Conservation (phyloP, 2,888 invertebrate species). For the Dynastes maya region DNA sequence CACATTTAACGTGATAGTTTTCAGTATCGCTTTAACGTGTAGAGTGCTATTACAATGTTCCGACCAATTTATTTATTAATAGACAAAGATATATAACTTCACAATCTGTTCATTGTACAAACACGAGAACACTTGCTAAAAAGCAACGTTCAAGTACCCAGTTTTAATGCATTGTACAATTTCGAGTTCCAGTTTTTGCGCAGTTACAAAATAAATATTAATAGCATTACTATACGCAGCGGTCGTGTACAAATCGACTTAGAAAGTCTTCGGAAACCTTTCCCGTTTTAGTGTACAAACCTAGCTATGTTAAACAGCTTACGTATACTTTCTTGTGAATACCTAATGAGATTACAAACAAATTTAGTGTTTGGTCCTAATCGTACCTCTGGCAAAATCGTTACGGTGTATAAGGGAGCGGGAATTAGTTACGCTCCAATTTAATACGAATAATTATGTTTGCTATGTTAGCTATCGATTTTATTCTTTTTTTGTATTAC, state of each 20-base stretch:
- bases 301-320: conserved; percentile 36
- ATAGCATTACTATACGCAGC: conserved; percentile 23
- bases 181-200: background rate
- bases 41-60: too few species aligned
- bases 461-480: background rate
- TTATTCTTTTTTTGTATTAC: background rate
- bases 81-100: too few species aligned
- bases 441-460: background rate
- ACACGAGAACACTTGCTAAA: too few species aligned
- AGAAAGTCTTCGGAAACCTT: conserved; percentile 3
- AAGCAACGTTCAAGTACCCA: too few species aligned
- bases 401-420: background rate
- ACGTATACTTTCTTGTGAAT: conserved; percentile 36
- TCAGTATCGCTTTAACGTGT: too few species aligned
- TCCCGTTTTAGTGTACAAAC: conserved; percentile 27
- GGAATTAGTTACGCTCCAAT: conserved; percentile 3
- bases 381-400: background rate
- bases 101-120: too few species aligned
- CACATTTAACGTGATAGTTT: too few species aligned
- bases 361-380: conserved; percentile 30
- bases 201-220: background rate
- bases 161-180: background rate
- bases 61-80: too few species aligned
- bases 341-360: conserved; percentile 35
- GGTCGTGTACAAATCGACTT: conserved; percentile 27